A percentile compares a stretch with the other conserved stretches of the same genome.
Conservation (phyloP, 1,140 invertebrate genomes). For the Lysiphlebus fabarum region DNA sequence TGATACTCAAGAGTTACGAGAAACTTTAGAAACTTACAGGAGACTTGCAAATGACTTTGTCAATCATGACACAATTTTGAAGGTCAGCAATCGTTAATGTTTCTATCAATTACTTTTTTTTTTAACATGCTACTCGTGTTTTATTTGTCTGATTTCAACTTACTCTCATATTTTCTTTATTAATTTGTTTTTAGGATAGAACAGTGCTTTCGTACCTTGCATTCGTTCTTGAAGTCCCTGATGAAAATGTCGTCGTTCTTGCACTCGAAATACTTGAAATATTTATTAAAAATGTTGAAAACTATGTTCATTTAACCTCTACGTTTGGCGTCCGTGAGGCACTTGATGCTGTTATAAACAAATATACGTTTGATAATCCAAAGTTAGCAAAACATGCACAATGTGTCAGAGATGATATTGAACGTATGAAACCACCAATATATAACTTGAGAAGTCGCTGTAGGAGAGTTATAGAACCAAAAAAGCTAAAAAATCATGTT, state of each 20-base stretch:
- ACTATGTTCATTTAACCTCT: slow-evolving; percentile 53
- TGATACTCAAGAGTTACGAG: slow-evolving; percentile 44
- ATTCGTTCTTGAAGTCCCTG: slow-evolving; percentile 49
- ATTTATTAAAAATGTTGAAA: slow-evolving; percentile 52
- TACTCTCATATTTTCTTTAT: no score
- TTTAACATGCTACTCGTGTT: no score
- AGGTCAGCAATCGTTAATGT: slow-evolving; percentile 36
- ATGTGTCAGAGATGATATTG: slow-evolving; percentile 47
- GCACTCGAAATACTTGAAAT: slow-evolving; percentile 48
- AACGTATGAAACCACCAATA: slow-evolving; percentile 53
- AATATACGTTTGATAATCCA: slow-evolving; percentile 43
- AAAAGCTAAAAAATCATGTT: slow-evolving; percentile 51
- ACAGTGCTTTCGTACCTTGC: slow-evolving; percentile 52
- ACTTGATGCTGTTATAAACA: slow-evolving; percentile 47
- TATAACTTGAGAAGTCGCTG: slow-evolving; percentile 51
- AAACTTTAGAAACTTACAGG: slow-evolving; percentile 49
- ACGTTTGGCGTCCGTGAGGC: slow-evolving; percentile 53
- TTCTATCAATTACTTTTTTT: no score
- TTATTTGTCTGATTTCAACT: no score
- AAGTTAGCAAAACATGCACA: slow-evolving; percentile 46
- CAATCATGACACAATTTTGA: slow-evolving; percentile 54
- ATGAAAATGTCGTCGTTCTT: slow-evolving; percentile 43
- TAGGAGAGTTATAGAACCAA: slow-evolving; percentile 51
- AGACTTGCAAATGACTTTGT: slow-evolving; percentile 48
- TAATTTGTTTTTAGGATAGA: slow-evolving; percentile 53